Base-by-base conservation (phyloP, 30 jellyfish, hydroid and myxozoan species). In the Aurelia sp. region DNA sequence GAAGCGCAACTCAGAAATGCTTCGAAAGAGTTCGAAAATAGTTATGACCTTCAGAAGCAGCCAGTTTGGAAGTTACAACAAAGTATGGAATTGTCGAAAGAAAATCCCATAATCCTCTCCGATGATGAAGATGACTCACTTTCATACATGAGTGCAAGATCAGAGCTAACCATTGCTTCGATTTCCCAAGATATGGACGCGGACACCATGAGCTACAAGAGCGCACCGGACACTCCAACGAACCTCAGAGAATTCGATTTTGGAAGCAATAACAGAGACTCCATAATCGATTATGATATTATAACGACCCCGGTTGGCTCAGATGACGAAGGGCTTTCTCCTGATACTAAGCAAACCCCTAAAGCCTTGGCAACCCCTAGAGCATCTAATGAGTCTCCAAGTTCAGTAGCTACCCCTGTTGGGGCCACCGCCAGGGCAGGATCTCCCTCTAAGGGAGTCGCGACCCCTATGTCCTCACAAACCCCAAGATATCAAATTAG, bases 141-240 rank as follows among this genome's bases (percentile, higher is more conserved):
- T 63, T 88, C 98, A 21, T 94, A 87, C 80, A 52, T 84, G 73
- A 94, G 96, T 73, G 98, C 98, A 57, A 59, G 97, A 38, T 94
- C 98, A 55, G 96, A 88, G 58, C 63, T 81, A 85, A 94, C 97
- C 10, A 64, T 84, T 9, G 80, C 97, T 20, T 77, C 88, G 62
- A 44, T 44, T 30, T 63, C 59, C 63, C 64, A 74, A 19, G 89
- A 86, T 62, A 51, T 66, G 16, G 94, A 85, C 31, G 51, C 88
- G n/a, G 94, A 85, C 53, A 65, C 85, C 12, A 44, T 72, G 79
- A 80, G 90, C 41, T 89, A 20, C 66, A 80, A 38, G 21, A 89
- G 97, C 30, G 97, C 97, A 2, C 90, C 87, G 13, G 75, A 60
- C 83, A 80, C 90, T 18, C 97, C 92, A 13, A 89, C 92, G 3